phyloP scores from a whole-genome alignment of 2,113 vertebrate genomes.

The Calyptomena viridis region DNA sequence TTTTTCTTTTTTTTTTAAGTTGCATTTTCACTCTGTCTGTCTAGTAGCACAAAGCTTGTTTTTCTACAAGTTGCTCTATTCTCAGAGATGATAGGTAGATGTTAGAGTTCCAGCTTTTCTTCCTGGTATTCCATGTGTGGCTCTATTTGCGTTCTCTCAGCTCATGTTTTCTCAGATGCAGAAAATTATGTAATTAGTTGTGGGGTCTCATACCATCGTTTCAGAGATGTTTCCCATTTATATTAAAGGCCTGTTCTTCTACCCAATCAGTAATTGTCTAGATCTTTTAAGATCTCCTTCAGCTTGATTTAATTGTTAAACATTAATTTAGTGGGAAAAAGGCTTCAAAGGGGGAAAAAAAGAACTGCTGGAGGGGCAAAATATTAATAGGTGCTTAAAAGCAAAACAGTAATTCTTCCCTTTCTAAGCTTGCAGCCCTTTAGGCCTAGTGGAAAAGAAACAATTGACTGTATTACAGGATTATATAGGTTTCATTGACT shows the following conservation, averaged over 20 bases:
- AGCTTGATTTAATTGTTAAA: constrained; percentile 87
- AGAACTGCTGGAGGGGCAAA: constrained; percentile 74
- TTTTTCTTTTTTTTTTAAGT: neutral
- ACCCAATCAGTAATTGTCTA: constrained; percentile 83
- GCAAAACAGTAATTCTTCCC: constrained; percentile 87
- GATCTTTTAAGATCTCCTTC: constrained; percentile 79
- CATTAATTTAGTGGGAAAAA: constrained; percentile 82
- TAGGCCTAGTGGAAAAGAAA: constrained; percentile 84
- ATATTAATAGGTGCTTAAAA: constrained; percentile 84
- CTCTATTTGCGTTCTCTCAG: constrained; percentile 77
- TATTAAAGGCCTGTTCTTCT: constrained; percentile 78
- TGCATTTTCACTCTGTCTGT: neutral
- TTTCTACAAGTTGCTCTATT: constrained; percentile 47
- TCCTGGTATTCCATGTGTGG: constrained; percentile 63
- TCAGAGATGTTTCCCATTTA: constrained; percentile 87
- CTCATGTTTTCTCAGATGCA: constrained; percentile 92
- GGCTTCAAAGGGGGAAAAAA: constrained; percentile 73
- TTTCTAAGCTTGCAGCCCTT: constrained; percentile 86
- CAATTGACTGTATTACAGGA: constrained; percentile 88
- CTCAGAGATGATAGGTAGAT: constrained; percentile 59
- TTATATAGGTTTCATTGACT: constrained; percentile 95
- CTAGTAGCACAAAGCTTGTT: constrained; percentile 37
- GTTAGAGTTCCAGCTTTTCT: constrained; percentile 56
- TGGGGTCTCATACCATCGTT: constrained; percentile 77
- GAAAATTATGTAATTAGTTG: constrained; percentile 96